Percentiles rank a stretch among this genome's conserved stretches.
These are phyloP conservation scores for Antennarius striatus DNA, from an alignment of 2,113 vertebrate genomes.

Conservation along the genomic window DNA sequence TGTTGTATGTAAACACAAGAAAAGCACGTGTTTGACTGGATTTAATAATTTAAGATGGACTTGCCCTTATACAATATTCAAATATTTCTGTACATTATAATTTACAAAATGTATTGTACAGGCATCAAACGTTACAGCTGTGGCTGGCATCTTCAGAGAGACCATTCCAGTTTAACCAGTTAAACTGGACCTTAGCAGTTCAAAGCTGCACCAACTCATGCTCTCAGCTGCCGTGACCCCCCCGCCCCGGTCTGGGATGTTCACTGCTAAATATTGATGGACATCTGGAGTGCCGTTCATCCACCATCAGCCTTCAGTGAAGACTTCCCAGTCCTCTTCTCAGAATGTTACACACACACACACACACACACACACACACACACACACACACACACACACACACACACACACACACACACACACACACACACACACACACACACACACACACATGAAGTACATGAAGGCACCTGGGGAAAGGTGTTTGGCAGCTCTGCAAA, in stretches of 20 bases:
- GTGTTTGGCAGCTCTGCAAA: slow-evolving; percentile 50
- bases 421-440: slow-evolving; percentile 26
- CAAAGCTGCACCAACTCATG: slow-evolving; percentile 59
- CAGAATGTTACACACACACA: slow-evolving; percentile 26
- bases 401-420: slow-evolving; percentile 18
- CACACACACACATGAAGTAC: slow-evolving; percentile 11
- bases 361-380: slow-evolving; percentile 16
- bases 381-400: slow-evolving; percentile 23
- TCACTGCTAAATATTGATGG: slow-evolving; percentile 85
- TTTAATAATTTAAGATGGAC: not conserved
- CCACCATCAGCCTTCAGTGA: slow-evolving; percentile 72
- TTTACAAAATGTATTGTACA: not conserved
- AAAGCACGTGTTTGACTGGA: too few relatives aligned
- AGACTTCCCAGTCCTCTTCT: slow-evolving; percentile 62
- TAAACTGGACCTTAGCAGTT: slow-evolving; percentile 55
- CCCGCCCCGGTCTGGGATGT: slow-evolving; percentile 71
- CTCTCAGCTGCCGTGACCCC: slow-evolving; percentile 71
- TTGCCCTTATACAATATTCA: not conserved
- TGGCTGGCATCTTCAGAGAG: slow-evolving; percentile 19
- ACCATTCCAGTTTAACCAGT: slow-evolving; percentile 52
- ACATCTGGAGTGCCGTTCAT: slow-evolving; percentile 81
- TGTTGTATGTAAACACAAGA: not conserved
- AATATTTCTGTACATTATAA: not conserved
- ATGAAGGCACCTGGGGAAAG: slow-evolving; percentile 42
- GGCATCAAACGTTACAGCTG: slow-evolving; percentile 27